A percentile compares a stretch with the other conserved stretches of the same genome.
phyloP scores from a whole-genome alignment of 2,113 vertebrate species.

The Alces alces region DNA sequence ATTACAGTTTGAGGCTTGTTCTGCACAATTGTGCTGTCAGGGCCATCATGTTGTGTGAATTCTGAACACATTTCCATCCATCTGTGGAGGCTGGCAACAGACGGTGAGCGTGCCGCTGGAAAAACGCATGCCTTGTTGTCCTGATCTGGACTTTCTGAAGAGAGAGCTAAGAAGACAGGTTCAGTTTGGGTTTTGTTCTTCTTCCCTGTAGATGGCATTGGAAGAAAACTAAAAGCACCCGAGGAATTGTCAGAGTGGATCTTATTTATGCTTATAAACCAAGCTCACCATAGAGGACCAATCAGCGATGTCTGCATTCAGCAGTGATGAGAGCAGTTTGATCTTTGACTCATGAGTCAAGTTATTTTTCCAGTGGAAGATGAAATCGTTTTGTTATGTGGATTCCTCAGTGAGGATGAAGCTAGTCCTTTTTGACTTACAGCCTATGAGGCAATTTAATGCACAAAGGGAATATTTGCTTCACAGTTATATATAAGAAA shows the following conservation, averaged over 20 bases:
- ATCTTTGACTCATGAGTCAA: not conserved
- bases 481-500: not conserved
- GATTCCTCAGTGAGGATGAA: not conserved
- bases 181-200: constrained; percentile 1
- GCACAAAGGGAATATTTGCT: not conserved
- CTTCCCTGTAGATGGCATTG: not conserved
- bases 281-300: not conserved
- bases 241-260: constrained; percentile 22
- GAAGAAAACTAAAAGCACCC: constrained; percentile 40
- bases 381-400: not conserved
- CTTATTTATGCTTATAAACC: not conserved
- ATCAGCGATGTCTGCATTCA: not conserved
- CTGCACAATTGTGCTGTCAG: not conserved
- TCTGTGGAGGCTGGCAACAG: not conserved
- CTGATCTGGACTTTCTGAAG: not conserved
- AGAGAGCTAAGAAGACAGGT: constrained; percentile 7
- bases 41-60: not conserved
- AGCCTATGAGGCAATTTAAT: not conserved
- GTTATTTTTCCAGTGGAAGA: constrained; percentile 5
- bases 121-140: not conserved
- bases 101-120: not conserved
- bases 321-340: not conserved
- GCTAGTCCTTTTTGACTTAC: not conserved
- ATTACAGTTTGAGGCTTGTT: not conserved
- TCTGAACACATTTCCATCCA: not conserved